A percentile compares a stretch with the other conserved stretches of the same genome.
Evolutionary conservation across 2,113 vertebrate genomes (phyloP).

Genomic region (Hippocampus comes): DNA sequence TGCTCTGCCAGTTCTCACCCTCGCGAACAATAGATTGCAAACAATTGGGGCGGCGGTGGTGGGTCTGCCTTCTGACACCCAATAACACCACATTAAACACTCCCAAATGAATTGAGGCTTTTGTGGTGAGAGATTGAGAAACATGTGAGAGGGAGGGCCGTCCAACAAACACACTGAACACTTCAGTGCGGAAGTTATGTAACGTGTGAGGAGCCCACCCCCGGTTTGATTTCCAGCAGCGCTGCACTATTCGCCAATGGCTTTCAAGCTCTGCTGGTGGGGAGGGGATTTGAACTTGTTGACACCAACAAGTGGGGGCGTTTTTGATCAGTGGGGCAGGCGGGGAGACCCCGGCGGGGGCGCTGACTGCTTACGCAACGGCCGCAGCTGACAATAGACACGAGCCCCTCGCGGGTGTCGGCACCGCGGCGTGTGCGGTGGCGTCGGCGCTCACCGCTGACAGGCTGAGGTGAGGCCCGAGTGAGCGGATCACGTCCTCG

Average conservation of each 20-base stretch:
- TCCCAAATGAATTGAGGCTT: constrained; percentile 58
- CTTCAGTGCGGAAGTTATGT: constrained; percentile 34
- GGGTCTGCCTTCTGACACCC: constrained; percentile 43
- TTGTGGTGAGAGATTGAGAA: constrained; percentile 56
- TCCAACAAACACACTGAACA: constrained; percentile 24
- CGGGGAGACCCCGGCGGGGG: constrained; percentile 57
- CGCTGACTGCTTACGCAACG: constrained; percentile 60
- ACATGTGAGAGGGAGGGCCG: constrained; percentile 15
- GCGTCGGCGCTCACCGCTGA: constrained; percentile 75
- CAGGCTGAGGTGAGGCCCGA: constrained; percentile 84
- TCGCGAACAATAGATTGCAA: constrained; percentile 49
- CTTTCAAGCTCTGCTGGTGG: neutral
- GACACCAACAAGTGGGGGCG: constrained; percentile 55
- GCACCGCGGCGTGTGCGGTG: neutral
- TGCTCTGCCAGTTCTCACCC: constrained; percentile 39
- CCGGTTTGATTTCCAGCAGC: constrained; percentile 20
- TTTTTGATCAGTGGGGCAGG: constrained; percentile 51
- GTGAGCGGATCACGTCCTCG: constrained; percentile 84
- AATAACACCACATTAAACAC: constrained; percentile 55
- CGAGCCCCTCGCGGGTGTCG: no score
- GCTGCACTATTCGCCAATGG: neutral
- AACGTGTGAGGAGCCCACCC: constrained; percentile 26
- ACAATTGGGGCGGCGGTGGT: constrained; percentile 21
- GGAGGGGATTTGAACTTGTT: constrained; percentile 48
- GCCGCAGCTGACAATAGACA: neutral